Conservation (phyloP, 2,113 vertebrate species). For the Thryonomys swinderianus region DNA sequence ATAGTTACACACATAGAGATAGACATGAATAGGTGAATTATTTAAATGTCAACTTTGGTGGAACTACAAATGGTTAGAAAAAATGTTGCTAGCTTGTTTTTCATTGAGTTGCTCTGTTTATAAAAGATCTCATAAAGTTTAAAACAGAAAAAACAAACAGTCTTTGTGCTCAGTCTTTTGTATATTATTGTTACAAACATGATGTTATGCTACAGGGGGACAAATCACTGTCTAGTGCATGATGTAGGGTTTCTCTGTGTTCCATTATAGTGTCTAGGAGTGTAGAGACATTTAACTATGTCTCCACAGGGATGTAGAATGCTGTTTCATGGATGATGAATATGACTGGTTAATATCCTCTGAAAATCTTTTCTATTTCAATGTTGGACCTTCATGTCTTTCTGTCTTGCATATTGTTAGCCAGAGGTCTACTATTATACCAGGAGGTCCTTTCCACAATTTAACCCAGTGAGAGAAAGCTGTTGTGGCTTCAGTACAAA, state of each 20-base stretch:
- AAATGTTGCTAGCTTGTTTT: conserved; percentile 23
- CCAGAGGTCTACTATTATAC: not conserved
- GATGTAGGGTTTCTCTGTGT: not conserved
- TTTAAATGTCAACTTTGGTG: not conserved
- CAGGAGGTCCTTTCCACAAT: not conserved
- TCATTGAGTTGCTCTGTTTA: not conserved
- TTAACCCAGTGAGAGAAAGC: not conserved
- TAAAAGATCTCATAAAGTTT: not conserved
- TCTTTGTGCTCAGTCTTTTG: conserved; percentile 23
- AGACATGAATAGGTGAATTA: not conserved
- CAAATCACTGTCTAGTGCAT: not conserved
- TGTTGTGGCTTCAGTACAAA: not conserved
- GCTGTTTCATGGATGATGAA: not conserved
- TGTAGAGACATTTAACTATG: not conserved
- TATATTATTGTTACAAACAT: not conserved
- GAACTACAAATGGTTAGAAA: conserved; percentile 37
- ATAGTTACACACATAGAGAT: not conserved
- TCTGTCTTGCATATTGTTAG: not conserved
- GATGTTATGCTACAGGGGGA: not conserved
- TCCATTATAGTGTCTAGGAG: not conserved
- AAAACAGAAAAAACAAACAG: not conserved
- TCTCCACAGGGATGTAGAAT: not conserved
- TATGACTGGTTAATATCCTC: not conserved
- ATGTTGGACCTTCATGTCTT: not conserved
- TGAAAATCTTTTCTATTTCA: not conserved